Evolutionary conservation across 2,797 vertebrate genomes (phyloP).

Genomic region (Steatocranus sp.): DNA sequence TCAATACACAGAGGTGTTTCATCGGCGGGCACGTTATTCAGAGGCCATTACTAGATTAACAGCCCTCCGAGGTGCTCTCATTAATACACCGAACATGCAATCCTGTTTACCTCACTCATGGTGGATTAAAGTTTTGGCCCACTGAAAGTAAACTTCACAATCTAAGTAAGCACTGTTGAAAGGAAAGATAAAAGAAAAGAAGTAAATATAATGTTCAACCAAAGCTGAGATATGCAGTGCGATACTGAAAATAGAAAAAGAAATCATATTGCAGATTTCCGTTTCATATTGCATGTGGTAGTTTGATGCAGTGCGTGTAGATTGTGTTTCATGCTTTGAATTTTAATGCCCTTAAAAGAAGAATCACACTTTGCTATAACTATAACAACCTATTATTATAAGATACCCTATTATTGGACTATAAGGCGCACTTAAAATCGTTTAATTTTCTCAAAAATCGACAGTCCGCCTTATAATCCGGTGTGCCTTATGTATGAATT

Average conservation of each 20-base stretch:
- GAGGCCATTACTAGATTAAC: slow-evolving; percentile 56
- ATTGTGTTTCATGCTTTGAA: not conserved
- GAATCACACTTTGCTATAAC: not conserved
- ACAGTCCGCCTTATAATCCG: not conserved
- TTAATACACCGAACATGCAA: slow-evolving; percentile 30
- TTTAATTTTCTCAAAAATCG: not conserved
- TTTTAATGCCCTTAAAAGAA: not conserved
- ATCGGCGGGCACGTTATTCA: slow-evolving; percentile 23
- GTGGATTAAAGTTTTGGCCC: not conserved
- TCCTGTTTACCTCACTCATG: slow-evolving; percentile 23
- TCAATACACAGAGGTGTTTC: slow-evolving; percentile 53
- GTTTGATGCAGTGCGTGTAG: not conserved
- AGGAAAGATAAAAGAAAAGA: not conserved
- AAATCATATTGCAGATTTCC: not conserved
- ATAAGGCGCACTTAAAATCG: not conserved
- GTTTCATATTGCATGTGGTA: not conserved
- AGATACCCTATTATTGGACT: not conserved
- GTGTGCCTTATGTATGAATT: not conserved
- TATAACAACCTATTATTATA: not conserved
- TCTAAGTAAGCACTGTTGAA: not conserved
- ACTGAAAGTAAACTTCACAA: slow-evolving; percentile 4
- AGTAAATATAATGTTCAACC: not conserved
- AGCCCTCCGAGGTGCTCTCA: slow-evolving; percentile 19
- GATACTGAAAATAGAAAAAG: not conserved
- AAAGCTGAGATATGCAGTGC: not conserved